A percentile compares a stretch with the other conserved stretches of the same genome.
phyloP scores from a whole-genome alignment of 2,797 vertebrate species.

The Periparus ater region DNA sequence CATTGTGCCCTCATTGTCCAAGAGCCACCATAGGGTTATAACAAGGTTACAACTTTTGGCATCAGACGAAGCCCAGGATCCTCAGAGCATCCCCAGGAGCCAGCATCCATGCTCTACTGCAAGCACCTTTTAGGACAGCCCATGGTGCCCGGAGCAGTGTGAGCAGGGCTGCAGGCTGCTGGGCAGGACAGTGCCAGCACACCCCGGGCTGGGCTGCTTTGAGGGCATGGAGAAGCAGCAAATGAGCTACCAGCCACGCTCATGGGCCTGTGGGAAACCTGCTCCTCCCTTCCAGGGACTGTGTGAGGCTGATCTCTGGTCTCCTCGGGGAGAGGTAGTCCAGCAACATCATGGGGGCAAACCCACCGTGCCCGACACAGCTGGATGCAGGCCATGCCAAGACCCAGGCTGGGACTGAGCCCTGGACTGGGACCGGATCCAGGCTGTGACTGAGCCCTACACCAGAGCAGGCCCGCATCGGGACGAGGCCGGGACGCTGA shows the following conservation, averaged over 20 bases:
- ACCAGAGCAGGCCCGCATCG: no score
- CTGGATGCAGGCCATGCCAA: no score
- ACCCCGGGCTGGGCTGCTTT: no score
- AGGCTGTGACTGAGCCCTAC: neutral
- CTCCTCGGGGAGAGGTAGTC: neutral
- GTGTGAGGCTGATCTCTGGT: neutral
- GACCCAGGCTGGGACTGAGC: neutral
- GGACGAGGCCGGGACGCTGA: neutral
- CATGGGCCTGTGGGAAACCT: fast-evolving
- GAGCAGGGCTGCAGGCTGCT: neutral
- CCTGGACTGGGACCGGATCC: neutral
- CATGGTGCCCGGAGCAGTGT: fast-evolving
- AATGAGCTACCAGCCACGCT: neutral
- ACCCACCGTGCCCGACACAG: fast-evolving
- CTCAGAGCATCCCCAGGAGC: neutral
- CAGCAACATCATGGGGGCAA: neutral
- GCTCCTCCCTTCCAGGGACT: neutral
- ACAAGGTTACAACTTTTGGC: neutral
- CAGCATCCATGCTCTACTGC: neutral
- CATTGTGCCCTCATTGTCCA: fast-evolving
- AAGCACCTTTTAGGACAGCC: neutral
- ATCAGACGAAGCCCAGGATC: fast-evolving
- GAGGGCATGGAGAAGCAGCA: fast-evolving
- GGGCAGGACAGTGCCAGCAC: neutral
- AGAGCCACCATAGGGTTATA: neutral